Evolutionary conservation across 2,888 invertebrate species (phyloP), one percentile per base, ranked within the genome.

Genomic region (Endotricha flammealis): DNA sequence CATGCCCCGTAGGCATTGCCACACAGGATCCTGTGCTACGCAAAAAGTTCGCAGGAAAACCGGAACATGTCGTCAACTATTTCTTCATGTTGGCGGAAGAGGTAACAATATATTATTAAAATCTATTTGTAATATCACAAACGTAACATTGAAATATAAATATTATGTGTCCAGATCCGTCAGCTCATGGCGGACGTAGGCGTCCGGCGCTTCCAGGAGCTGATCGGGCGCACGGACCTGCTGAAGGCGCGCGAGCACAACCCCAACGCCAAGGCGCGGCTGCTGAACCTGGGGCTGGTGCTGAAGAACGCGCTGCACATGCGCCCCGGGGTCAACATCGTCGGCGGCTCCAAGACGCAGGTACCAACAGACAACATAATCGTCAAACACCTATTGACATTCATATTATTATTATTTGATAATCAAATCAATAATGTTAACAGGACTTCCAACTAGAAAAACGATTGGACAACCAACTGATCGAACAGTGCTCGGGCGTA

Each of bases 11-110:
- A 41, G 99, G 99, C 43, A 95, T 99, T 62, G 99, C 99, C 1
- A 99, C 99, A 0, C 99, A 99, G 80, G 99, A 99, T 87, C 99
- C 99, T 0, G 90, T 93, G 8, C 88, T 99, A 31, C 89, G 99
- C 13, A 95, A 95, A 75, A 99, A 99, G 79, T 99, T 99, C 80
- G 94, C 95, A 25, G 99, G 99, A 25, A 96, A 97, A 66, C 98
- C 99, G 0, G 99, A 99, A 67, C 95, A 99, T 71, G 97, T 99
- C 23, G 90, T 99, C 65, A 99, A 99, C 83, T 99, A 95, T 71
- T 90, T 99, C 65, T 99, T 99, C 77, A 94, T 98, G 92, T 77
- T 99, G 38, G 99, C 99, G 16, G 99, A 99, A 79, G 99, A 99
- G 90, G 95, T 95, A 71, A 2, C 10, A 25, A 2, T 13, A 5